Evolutionary conservation across 1,140 invertebrate genomes (phyloP).

Genomic region (Oscheius sp.): DNA sequence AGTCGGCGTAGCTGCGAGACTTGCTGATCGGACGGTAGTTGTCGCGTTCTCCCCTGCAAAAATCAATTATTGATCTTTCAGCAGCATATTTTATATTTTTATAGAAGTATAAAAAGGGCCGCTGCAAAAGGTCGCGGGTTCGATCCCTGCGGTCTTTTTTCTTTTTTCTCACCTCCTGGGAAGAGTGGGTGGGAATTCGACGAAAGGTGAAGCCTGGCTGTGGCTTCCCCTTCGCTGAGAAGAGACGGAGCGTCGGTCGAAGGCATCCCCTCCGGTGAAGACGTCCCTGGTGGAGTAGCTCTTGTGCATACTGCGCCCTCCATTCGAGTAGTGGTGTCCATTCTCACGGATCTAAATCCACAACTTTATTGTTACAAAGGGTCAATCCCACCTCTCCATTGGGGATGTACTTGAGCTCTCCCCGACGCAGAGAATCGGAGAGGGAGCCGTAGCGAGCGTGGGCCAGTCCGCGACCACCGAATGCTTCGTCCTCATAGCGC

Average conservation of each 20-base stretch:
- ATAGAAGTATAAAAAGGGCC: too few species aligned
- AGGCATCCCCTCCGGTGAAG: slow-evolving; percentile 42
- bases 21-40: slow-evolving; percentile 41
- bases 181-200: slow-evolving; percentile 58
- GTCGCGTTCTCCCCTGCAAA: slow-evolving; percentile 30
- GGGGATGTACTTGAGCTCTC: slow-evolving; percentile 54
- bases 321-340: slow-evolving; percentile 21
- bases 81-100: too few species aligned
- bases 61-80: too few species aligned
- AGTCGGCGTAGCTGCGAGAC: slow-evolving; percentile 43
- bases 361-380: slow-evolving; percentile 3
- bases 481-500: slow-evolving; percentile 35
- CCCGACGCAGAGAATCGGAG: slow-evolving; percentile 53
- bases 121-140: slow-evolving; percentile 7
- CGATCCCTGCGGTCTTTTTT: not conserved
- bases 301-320: slow-evolving; percentile 47
- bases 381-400: slow-evolving; percentile 48
- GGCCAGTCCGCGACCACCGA: slow-evolving; percentile 33
- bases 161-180: slow-evolving; percentile 30
- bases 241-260: slow-evolving; percentile 36
- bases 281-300: slow-evolving; percentile 52
- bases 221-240: slow-evolving; percentile 42
- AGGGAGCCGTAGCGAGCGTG: slow-evolving; percentile 52
- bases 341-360: too few species aligned
- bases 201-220: slow-evolving; percentile 42